Evolutionary conservation across 2,888 invertebrate species (phyloP), one percentile per base, ranked within the genome.

Genomic region (Hoplodrina blanda): DNA sequence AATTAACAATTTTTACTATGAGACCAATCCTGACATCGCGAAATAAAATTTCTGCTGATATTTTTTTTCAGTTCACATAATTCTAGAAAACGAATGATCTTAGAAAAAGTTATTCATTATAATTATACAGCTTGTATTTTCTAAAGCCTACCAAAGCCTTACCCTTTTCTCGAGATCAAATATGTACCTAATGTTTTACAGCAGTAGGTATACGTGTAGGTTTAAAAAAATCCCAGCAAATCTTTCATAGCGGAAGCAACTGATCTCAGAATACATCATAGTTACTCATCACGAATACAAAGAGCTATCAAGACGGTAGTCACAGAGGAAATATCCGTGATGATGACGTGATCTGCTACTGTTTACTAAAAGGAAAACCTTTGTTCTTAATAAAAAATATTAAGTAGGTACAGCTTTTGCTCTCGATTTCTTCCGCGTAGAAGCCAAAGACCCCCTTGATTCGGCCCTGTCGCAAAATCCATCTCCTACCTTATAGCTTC

Each of bases 241-340:
- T 52, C 25, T 20, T 33, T 62, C 30, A 44, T 10, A 25, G 7
- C 59, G 19, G 53, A 77, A 68, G 20, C 10, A 15, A 19, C 10
- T 30, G 11, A 50, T 25, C 64, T 54, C 67, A 56, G 20, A 53
- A 52, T 62, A 20, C 41, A 63, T 59, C 11, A 54, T 52, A 53
- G 19, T 41, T 15, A 30, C 59, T 50, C 70, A 37, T 56, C 55
- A 11, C 72, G 77, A 52, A 79, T 71, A 81, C 73, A 63, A 81
- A 67, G 54, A 55, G 19, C 8, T 7, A 41, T 41, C 55, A 30
- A 68, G 59, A 41, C 63, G 61, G 53, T 41, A 64, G 41, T n/a
- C 25, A 53, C 56, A 13, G 56, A 74, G 84, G 82, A 82, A 76
- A 76, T 68, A 33, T 57, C 71, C 79, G 41, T 75, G 70, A 53